These are phyloP conservation scores for Tetragonula clypearis DNA, from an alignment of 1,140 invertebrate species.

Conservation along the genomic window DNA sequence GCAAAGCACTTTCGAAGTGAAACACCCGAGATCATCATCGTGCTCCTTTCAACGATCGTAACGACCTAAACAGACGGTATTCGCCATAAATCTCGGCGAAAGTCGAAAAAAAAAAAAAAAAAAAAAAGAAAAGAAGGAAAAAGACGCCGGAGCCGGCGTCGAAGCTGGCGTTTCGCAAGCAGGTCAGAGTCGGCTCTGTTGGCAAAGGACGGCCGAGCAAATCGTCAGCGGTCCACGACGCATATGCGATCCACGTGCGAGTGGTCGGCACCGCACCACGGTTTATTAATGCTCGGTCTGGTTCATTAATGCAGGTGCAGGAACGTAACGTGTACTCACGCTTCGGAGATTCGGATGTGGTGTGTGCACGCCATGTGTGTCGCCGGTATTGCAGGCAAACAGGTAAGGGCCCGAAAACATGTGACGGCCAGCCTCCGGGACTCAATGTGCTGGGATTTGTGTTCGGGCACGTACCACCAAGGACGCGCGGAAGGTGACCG, in stretches of 20 bases:
- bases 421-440: constrained; percentile 66
- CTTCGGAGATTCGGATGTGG: constrained; percentile 22
- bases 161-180: neutral
- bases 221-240: neutral
- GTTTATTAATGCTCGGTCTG: constrained; percentile 44
- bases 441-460: constrained; percentile 27
- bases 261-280: neutral
- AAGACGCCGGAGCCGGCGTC: too few species aligned
- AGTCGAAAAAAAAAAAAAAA: neutral
- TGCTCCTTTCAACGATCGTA: too few species aligned
- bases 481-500: constrained; percentile 59
- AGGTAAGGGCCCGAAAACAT: constrained; percentile 69
- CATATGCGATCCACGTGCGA: constrained; percentile 50
- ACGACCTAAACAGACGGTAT: neutral
- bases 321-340: constrained; percentile 50
- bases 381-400: constrained; percentile 62
- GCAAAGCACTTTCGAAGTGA: too few species aligned
- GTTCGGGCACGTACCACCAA: constrained; percentile 65
- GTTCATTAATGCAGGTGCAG: constrained; percentile 76
- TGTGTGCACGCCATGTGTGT: constrained; percentile 64
- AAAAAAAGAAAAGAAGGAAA: too few species aligned
- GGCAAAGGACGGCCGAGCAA: neutral
- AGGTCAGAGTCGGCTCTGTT: neutral
- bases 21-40: too few species aligned
- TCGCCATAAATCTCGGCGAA: neutral